Conservation (phyloP, 1,140 invertebrate genomes). For the Melanaphis sacchari region DNA sequence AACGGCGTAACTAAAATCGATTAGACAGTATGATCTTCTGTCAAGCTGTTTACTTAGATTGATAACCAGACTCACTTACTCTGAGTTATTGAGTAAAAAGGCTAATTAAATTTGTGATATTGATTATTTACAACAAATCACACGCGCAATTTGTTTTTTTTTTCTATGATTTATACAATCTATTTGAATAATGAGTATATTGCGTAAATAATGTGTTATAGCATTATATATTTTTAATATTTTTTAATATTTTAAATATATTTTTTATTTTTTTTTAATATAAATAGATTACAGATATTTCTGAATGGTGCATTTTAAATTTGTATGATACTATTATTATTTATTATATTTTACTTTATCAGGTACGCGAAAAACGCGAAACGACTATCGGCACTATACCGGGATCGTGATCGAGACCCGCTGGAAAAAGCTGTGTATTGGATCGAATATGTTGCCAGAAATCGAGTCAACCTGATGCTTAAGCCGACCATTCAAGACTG, state of each 20-base stretch:
- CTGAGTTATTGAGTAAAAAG: too few species aligned
- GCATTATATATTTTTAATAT: neutral
- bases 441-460: conserved; percentile 28
- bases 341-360: neutral
- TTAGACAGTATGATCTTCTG: neutral
- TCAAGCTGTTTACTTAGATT: neutral
- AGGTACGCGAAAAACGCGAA: conserved; percentile 17
- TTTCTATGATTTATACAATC: neutral
- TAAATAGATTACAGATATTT: too few species aligned
- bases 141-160: neutral
- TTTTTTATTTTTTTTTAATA: neutral
- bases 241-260: neutral
- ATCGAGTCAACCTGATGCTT: neutral
- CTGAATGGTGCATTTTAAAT: neutral
- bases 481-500: neutral
- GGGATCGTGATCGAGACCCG: neutral
- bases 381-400: neutral
- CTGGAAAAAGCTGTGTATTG: conserved; percentile 9
- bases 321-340: neutral
- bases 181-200: neutral
- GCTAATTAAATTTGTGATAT: neutral
- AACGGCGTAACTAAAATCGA: neutral
- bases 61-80: too few species aligned
- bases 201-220: too few species aligned
- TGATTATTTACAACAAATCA: neutral